phyloP scores from a whole-genome alignment of 2,797 vertebrate species.

The Hypotaenidia okinawae region DNA sequence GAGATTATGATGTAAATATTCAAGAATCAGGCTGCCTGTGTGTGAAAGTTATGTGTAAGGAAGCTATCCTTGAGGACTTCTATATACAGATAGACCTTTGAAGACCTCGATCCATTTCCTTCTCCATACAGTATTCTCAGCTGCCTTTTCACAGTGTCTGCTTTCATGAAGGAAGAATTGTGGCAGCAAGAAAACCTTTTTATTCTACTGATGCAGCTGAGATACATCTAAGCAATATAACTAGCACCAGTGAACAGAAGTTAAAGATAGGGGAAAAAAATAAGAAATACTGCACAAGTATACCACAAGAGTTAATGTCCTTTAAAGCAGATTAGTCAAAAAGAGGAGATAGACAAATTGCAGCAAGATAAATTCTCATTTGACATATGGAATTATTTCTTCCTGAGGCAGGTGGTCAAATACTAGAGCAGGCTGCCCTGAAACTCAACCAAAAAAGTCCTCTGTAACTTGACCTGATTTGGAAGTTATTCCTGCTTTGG shows the following conservation, averaged over 20 bases:
- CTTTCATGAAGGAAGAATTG: not conserved
- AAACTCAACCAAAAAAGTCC: not conserved
- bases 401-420: not conserved
- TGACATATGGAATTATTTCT: not conserved
- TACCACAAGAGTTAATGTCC: not conserved
- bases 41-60: not conserved
- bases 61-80: not conserved
- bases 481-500: not conserved
- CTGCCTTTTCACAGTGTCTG: not conserved
- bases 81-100: not conserved
- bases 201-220: not conserved
- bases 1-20: not conserved
- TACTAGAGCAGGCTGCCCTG: not conserved
- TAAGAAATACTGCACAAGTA: not conserved
- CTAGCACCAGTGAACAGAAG: not conserved
- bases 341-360: not conserved
- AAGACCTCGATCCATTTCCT: not conserved
- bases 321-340: not conserved
- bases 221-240: not conserved
- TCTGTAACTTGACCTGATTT: not conserved
- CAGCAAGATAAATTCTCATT: not conserved
- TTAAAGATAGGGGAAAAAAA: not conserved
- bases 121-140: not conserved
- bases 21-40: not conserved
- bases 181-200: not conserved